Evolutionary conservation across 1,140 invertebrate species (phyloP), one percentile per base, ranked within the genome.

Genomic region (Drosophila ambigua): DNA sequence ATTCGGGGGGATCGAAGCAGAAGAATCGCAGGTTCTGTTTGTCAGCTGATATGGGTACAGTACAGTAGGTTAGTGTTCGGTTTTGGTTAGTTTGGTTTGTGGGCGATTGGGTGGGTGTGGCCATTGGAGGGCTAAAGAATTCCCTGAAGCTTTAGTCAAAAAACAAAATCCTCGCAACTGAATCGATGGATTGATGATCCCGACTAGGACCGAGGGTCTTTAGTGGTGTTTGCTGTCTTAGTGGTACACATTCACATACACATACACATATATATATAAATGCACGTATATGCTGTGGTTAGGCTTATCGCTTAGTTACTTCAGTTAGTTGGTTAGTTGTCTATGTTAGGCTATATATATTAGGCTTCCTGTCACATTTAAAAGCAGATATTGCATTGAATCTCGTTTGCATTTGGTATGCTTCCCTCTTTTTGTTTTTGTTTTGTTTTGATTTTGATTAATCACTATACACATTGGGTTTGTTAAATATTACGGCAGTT

Each of bases 1-100:
- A 79, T 79, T 90, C 80, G 84, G 79, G 84, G 84, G 85, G 84
- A 74, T 69, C 69, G 66, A 87, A 82, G 82, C 83, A 76, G 78
- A 83, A 71, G 59, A 78, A 50, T 78, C 48, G 69, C 49, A 82
- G 35, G 35, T 39, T 39, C 35, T 39, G 35, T 39, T 39, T 11
- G 35, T 39, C 35, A 39, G 67, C 65, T 71, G 67, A 71, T 58
- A 71, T 69, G 64, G 66, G 63, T 67, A 31, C 63, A 48, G 51
- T 69, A 9, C 8, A 15, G 24, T 48, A 46, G 65, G 65, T 72
- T 59, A 5, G 26, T 51, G 53, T 62, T 57, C 31, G 41, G 28
- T 24, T 39, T 35, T 9, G 58, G 43, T 43, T 59, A 52, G 43
- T 43, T 50, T 48, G 35, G 53, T 64, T 16, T 31, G 13, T 67